Conservation (phyloP, 2,888 invertebrate species). For the Plusia festucae region DNA sequence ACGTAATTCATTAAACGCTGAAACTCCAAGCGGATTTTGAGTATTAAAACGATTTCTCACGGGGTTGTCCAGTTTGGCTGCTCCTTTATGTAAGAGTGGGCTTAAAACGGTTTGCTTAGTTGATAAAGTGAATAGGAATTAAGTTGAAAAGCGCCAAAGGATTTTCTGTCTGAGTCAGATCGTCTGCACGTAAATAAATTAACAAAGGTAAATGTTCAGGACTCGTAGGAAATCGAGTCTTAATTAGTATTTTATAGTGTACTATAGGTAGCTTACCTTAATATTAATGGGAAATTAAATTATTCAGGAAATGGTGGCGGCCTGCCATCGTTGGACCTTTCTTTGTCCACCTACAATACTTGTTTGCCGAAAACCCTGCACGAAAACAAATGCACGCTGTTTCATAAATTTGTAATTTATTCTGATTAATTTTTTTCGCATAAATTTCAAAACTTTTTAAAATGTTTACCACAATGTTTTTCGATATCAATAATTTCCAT, state of each 20-base stretch:
- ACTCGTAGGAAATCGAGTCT: conserved; percentile 59
- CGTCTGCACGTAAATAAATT: conserved; percentile 63
- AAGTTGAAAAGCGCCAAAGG: conserved; percentile 70
- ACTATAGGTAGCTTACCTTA: no score
- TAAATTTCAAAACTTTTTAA: no score
- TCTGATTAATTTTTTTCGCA: no score
- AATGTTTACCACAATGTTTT: no score
- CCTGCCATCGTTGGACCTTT: background rate
- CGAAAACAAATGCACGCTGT: background rate
- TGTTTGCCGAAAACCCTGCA: background rate
- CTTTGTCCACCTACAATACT: conserved; percentile 7
- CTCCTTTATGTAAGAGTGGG: conserved; percentile 73
- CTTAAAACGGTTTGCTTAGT: conserved; percentile 72
- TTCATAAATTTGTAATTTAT: background rate
- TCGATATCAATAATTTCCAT: no score
- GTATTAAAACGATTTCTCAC: conserved; percentile 89
- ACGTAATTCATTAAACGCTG: conserved; percentile 89
- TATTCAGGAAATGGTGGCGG: background rate
- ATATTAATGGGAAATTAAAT: conserved; percentile 18
- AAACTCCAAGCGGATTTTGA: conserved; percentile 89
- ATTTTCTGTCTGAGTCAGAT: conserved; percentile 59
- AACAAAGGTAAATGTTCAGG: conserved; percentile 58
- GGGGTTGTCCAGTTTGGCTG: conserved; percentile 82
- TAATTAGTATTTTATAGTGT: conserved; percentile 28
- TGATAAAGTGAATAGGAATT: conserved; percentile 80